Conservation (phyloP, 1,140 invertebrate genomes). For the Macrobrachium nipponense region DNA sequence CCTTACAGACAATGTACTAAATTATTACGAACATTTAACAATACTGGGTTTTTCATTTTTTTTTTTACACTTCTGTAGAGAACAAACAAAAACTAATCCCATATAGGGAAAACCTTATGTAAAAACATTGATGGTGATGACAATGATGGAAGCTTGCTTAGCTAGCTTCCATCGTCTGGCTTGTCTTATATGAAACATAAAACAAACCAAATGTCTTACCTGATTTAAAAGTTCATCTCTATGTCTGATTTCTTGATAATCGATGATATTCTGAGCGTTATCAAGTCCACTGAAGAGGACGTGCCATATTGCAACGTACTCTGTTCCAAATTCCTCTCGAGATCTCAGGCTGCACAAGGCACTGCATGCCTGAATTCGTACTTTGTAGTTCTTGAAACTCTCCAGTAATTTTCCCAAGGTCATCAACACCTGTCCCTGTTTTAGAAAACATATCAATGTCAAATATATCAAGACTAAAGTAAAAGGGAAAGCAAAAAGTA, state of each 20-base stretch:
- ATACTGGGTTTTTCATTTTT: no score
- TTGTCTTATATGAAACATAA: no score
- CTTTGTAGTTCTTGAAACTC: slow-evolving; percentile 76
- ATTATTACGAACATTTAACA: no score
- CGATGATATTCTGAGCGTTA: slow-evolving; percentile 60
- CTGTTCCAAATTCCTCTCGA: slow-evolving; percentile 66
- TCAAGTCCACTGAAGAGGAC: slow-evolving; percentile 57
- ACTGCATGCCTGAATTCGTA: slow-evolving; percentile 84
- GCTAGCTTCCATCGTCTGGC: no score
- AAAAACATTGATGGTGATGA: no score
- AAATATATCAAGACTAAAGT: not conserved
- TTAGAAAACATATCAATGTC: slow-evolving; percentile 54
- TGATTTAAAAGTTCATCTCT: slow-evolving; percentile 63
- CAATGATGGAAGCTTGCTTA: no score
- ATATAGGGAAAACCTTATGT: no score
- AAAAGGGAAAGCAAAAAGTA: not conserved
- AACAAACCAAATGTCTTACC: slow-evolving; percentile 38
- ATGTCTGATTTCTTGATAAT: slow-evolving; percentile 62
- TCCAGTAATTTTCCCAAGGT: slow-evolving; percentile 72
- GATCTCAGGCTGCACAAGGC: slow-evolving; percentile 76
- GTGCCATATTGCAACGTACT: slow-evolving; percentile 54
- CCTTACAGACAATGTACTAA: no score
- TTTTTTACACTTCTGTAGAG: no score
- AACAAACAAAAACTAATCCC: no score
- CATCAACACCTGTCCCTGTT: slow-evolving; percentile 71